These are phyloP conservation scores for Motacilla alba DNA, from an alignment of 2,113 vertebrate species.

Conservation along the genomic window DNA sequence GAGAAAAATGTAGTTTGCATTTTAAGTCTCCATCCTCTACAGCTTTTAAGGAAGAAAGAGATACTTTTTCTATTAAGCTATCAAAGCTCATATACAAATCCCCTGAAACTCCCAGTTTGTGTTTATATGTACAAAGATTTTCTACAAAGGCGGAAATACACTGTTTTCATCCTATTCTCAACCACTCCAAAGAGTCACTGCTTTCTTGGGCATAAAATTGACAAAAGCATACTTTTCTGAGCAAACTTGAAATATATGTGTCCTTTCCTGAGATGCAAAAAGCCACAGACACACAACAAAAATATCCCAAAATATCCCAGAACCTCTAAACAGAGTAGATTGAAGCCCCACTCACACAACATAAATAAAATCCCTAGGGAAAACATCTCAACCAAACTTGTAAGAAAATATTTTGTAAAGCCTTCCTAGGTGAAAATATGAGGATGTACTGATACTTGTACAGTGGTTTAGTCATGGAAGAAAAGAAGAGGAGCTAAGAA, in stretches of 20 bases:
- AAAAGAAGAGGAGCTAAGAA: not conserved
- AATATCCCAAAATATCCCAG: not conserved
- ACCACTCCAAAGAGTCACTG: not conserved
- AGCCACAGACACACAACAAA: not conserved
- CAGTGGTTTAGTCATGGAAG: not conserved
- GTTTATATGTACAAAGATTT: not conserved
- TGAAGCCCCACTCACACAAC: not conserved
- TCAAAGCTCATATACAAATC: not conserved
- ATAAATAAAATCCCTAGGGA: not conserved
- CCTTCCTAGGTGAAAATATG: not conserved
- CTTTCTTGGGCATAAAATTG: not conserved
- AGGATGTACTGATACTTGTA: not conserved
- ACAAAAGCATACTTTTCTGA: not conserved
- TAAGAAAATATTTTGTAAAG: not conserved
- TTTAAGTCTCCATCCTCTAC: not conserved
- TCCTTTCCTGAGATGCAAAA: not conserved
- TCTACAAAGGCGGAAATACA: not conserved
- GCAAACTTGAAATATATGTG: not conserved
- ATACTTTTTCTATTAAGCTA: not conserved
- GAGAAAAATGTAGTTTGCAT: not conserved
- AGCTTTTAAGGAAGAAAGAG: not conserved
- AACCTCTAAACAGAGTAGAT: not conserved
- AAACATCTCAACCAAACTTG: not conserved
- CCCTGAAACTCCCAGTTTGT: not conserved
- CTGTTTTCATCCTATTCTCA: not conserved